Percentiles rank a stretch among this genome's conserved stretches.
These are phyloP conservation scores for Myodes glareolus DNA, from an alignment of 2,113 vertebrate genomes.

Conservation along the genomic window DNA sequence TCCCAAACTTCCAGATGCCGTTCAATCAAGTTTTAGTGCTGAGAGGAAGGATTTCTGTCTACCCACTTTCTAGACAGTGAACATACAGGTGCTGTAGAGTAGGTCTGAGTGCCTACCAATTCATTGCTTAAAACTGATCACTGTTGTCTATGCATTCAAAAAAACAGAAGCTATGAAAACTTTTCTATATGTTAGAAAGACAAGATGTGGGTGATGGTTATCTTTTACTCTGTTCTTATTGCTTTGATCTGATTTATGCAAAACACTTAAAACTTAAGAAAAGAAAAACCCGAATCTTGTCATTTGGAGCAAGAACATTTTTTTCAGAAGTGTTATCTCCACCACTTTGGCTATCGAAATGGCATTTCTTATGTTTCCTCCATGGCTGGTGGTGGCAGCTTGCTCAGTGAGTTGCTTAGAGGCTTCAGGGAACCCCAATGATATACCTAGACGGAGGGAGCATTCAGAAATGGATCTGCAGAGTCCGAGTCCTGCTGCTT, in stretches of 20 bases:
- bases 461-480: neutral
- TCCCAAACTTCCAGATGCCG: neutral
- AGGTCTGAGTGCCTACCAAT: neutral
- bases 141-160: neutral
- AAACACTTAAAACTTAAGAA: conserved; percentile 52
- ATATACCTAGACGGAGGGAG: neutral
- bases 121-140: neutral
- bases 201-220: neutral
- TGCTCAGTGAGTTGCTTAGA: neutral
- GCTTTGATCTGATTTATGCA: neutral
- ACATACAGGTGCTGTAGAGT: neutral
- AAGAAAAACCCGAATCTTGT: neutral
- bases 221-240: conserved; percentile 26
- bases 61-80: conserved; percentile 30
- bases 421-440: neutral
- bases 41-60: neutral
- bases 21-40: neutral
- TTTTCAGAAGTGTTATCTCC: neutral
- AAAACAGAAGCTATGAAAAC: neutral
- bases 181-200: neutral
- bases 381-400: neutral
- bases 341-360: neutral
- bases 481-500: neutral
- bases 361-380: neutral
- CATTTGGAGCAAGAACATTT: neutral